A percentile compares a stretch with the other conserved stretches of the same genome.
phyloP scores from a whole-genome alignment of 2,797 vertebrate genomes.

The Otolemur crassicaudatus region DNA sequence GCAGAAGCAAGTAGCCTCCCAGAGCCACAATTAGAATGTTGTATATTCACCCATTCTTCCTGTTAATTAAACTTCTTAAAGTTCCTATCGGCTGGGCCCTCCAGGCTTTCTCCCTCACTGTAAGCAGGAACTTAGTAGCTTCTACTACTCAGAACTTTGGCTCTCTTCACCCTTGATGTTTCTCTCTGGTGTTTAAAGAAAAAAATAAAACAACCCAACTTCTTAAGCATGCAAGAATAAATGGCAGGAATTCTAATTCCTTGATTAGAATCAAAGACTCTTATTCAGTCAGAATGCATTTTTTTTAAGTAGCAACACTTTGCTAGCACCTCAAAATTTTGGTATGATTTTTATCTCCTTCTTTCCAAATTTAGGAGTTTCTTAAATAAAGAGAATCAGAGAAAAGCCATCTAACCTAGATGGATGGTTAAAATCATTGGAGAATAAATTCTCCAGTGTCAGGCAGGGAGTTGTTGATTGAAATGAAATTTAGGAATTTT shows the following conservation, averaged over 20 bases:
- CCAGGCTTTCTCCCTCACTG: background rate
- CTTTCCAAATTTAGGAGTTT: conserved; percentile 8
- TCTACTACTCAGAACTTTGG: background rate
- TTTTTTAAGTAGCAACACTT: background rate
- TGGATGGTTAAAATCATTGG: background rate
- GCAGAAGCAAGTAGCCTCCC: background rate
- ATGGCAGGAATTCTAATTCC: background rate
- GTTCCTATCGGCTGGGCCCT: background rate
- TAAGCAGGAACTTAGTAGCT: background rate
- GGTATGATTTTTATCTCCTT: background rate
- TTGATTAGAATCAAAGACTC: background rate
- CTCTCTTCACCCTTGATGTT: background rate
- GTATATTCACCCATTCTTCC: background rate
- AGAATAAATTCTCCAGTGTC: background rate
- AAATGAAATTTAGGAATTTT: background rate
- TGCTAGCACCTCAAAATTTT: background rate
- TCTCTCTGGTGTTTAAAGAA: background rate
- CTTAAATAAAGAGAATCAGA: background rate
- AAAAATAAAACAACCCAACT: background rate
- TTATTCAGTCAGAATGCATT: background rate
- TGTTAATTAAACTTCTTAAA: conserved; percentile 34
- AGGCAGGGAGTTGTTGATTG: background rate
- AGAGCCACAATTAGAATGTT: background rate
- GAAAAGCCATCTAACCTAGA: background rate
- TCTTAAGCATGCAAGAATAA: background rate